phyloP scores from a whole-genome alignment of 2,797 vertebrate species.

The Podargus strigoides region DNA sequence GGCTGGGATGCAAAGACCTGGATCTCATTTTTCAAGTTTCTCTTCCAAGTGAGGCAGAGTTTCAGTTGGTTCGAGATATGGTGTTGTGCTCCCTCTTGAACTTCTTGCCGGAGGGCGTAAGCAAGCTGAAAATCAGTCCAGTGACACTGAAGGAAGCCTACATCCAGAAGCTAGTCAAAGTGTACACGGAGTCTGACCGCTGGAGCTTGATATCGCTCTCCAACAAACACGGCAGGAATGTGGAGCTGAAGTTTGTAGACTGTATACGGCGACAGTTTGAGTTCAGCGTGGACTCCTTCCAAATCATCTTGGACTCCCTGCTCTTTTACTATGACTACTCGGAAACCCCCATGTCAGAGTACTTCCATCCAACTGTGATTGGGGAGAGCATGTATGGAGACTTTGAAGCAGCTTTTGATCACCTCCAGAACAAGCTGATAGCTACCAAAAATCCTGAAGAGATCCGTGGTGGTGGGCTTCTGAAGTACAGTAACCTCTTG shows the following conservation, averaged over 20 bases:
- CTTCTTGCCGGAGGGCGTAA: conserved; percentile 93
- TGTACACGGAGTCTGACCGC: conserved; percentile 90
- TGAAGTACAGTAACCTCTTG: conserved; percentile 97
- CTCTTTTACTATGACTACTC: conserved; percentile 86
- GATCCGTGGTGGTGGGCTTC: conserved; percentile 92
- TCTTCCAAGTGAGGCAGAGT: conserved; percentile 85
- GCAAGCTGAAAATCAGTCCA: conserved; percentile 90
- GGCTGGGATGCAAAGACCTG: conserved; percentile 95
- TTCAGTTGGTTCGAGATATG: conserved; percentile 90
- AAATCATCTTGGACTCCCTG: conserved; percentile 92
- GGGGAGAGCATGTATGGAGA: conserved; percentile 95
- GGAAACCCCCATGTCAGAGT: conserved; percentile 79
- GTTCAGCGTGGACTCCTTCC: conserved; percentile 98
- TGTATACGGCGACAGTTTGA: conserved; percentile 94
- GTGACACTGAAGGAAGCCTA: conserved; percentile 94
- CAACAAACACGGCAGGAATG: conserved; percentile 93
- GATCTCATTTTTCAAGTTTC: conserved; percentile 94
- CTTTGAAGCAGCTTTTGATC: conserved; percentile 84
- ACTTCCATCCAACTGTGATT: conserved; percentile 84
- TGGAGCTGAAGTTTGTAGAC: conserved; percentile 97
- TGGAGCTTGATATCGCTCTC: conserved; percentile 98
- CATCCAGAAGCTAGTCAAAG: conserved; percentile 96
- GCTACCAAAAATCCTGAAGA: conserved; percentile 96
- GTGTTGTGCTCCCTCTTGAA: conserved; percentile 91
- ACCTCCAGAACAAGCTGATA: conserved; percentile 90